Percentiles rank a stretch among this genome's conserved stretches.
Evolutionary conservation across 2,797 vertebrate species (phyloP).

Genomic region (Paramormyrops hopkinsi): DNA sequence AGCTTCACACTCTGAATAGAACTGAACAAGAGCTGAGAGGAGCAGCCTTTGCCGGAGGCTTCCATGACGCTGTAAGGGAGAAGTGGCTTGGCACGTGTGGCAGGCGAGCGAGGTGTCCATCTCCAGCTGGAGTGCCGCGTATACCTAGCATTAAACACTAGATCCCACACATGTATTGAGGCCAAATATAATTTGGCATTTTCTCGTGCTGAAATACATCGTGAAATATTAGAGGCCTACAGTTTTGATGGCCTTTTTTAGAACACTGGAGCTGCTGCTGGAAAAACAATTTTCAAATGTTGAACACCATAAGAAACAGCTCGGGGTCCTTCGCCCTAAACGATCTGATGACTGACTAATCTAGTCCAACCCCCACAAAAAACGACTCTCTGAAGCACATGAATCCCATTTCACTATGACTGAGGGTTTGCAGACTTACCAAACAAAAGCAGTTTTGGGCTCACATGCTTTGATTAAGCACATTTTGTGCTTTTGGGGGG

Average conservation of each 20-base stretch:
- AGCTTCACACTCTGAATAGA: constrained; percentile 41
- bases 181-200: constrained; percentile 9
- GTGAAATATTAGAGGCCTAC: background rate
- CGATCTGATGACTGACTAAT: background rate
- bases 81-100: constrained; percentile 30
- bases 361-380: background rate
- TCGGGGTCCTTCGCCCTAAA: background rate
- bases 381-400: background rate
- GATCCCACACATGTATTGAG: background rate
- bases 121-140: background rate
- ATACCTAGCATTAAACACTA: constrained; percentile 7
- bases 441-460: background rate
- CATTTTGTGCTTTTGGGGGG: background rate
- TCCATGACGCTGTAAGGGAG: constrained; percentile 41
- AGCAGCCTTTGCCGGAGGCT: constrained; percentile 34
- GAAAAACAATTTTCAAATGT: constrained; percentile 2
- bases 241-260: constrained; percentile 7
- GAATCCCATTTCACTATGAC: background rate
- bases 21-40: constrained; percentile 32
- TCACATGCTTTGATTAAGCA: background rate
- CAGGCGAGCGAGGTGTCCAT: background rate
- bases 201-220: background rate
- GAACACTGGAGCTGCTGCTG: background rate
- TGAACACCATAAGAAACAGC: background rate
- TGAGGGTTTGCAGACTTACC: background rate